A percentile compares a stretch with the other conserved stretches of the same genome.
Evolutionary conservation across 2,797 vertebrate genomes (phyloP).

Genomic region (Enteromius thamalakanensis): DNA sequence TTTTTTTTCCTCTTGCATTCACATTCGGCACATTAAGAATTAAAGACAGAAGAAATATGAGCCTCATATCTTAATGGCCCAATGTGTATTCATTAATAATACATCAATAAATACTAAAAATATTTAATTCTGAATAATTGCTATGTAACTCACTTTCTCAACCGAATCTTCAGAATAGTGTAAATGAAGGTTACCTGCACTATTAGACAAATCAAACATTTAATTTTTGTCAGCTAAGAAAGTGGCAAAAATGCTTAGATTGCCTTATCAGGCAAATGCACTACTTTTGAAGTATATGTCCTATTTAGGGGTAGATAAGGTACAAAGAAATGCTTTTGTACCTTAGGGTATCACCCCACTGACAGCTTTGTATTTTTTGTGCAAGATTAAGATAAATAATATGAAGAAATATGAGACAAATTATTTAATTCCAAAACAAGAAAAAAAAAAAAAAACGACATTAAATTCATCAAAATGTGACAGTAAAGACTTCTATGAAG

Average conservation of each 20-base stretch:
- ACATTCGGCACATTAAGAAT: constrained; percentile 3
- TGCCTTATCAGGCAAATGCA: neutral
- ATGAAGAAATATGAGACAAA: neutral
- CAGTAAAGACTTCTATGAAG: neutral
- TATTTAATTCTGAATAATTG: constrained; percentile 42
- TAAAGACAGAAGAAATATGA: constrained; percentile 34
- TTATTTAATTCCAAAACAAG: neutral
- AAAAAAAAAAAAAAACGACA: no score
- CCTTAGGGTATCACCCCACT: neutral
- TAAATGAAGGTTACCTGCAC: neutral
- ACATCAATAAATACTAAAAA: constrained; percentile 10
- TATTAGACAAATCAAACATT: neutral
- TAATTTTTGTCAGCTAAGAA: neutral
- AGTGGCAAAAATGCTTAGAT: neutral
- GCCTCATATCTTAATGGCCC: constrained; percentile 29
- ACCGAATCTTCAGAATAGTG: neutral
- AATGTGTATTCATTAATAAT: constrained; percentile 40
- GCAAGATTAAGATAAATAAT: neutral
- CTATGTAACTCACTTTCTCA: neutral
- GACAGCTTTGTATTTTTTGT: neutral
- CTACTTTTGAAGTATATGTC: neutral
- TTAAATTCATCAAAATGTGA: neutral
- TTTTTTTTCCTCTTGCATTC: neutral
- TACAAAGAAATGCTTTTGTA: neutral
- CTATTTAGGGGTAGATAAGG: neutral